Evolutionary conservation across 2,888 invertebrate species (phyloP), one percentile per base, ranked within the genome.

Genomic region (Eustalomyia histrio): DNA sequence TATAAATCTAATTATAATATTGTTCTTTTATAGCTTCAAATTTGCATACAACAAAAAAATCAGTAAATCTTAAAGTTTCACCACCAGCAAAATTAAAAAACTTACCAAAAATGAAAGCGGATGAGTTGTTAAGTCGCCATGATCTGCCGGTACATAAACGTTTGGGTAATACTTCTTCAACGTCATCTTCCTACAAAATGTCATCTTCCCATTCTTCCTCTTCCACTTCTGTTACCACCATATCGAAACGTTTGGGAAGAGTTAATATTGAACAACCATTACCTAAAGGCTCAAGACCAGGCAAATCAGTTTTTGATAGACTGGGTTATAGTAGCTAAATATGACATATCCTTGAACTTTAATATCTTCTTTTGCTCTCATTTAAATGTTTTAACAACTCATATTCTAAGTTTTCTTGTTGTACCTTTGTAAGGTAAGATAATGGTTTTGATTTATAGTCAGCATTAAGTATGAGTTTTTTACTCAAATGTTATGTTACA

Each of bases 101-200:
- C 0, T 87, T 87, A 68, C 87, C 89, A 0, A 87, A 89, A 24
- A 86, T 91, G 87, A 89, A 88, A 69, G 90, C 90, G 9, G 90
- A 90, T 83, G 90, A 89, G 65, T 12, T 90, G 4, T 58, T 88
- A 5, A 75, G 85, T 35, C 85, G 85, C 0, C 85, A 86, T 52
- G 87, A 87, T 1, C 79, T 87, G 39, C 86, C 90, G 0, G 87
- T 91, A 9, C 88, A 89, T 64, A 89, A 85, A 67, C 87, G 91
- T 50, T 80, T 90, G 58, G 89, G 90, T 4, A 71, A 68, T 52
- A 21, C 53, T 0, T 43, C 52, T 17, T 29, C 29, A 0, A 12
- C 43, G 43, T n/a, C 16, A n/a, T 24, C 73, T 5, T 9, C 73
- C 1, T 1, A 79, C 4, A 65, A 82, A 12, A 17, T 55, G 0